Percentiles rank a stretch among this genome's conserved stretches.
Conservation (phyloP, 2,797 vertebrate genomes). For the Hephaestus fuliginosus region DNA sequence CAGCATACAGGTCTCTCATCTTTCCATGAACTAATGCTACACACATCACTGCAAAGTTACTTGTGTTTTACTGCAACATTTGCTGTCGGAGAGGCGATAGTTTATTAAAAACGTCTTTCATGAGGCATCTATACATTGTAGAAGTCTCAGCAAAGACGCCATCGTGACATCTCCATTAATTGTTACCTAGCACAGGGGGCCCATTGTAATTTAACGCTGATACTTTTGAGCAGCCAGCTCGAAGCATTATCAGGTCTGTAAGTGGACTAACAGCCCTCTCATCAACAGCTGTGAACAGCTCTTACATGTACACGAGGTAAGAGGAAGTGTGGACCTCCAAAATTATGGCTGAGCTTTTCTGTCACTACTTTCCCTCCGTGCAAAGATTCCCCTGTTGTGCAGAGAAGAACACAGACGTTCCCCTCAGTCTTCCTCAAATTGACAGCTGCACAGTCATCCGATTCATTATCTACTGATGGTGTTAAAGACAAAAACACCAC, state of each 20-base stretch:
- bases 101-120: neutral
- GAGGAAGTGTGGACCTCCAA: too few relatives aligned
- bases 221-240: neutral
- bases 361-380: neutral
- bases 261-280: neutral
- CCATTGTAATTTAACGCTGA: neutral
- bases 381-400: constrained; percentile 28
- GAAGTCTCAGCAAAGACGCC: neutral
- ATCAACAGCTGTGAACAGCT: neutral
- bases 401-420: constrained; percentile 22
- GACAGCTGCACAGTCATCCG: constrained; percentile 52
- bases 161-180: neutral
- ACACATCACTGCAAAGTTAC: neutral
- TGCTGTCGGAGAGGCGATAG: neutral
- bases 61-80: neutral
- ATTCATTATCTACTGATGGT: constrained; percentile 69
- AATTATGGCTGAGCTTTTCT: neutral
- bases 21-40: constrained; percentile 39
- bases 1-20: neutral
- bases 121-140: neutral
- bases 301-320: neutral
- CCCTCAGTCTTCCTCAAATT: constrained; percentile 7
- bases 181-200: neutral
- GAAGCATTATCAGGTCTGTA: neutral
- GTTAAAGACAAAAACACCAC: constrained; percentile 72